Evolutionary conservation across 2,113 vertebrate genomes (phyloP).

Genomic region (Pimephales promelas): DNA sequence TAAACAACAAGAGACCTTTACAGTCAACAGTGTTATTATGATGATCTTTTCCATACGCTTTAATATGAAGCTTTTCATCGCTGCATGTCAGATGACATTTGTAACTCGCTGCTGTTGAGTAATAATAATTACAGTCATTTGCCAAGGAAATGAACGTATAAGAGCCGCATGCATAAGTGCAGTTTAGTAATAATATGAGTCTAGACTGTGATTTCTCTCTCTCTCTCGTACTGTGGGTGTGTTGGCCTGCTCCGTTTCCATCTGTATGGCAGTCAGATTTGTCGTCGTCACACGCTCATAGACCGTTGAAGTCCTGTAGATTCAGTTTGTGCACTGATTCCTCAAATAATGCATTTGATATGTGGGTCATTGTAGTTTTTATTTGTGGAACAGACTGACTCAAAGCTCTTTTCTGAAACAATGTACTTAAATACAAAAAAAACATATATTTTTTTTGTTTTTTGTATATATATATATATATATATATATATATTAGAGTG

Average conservation of each 20-base stretch:
- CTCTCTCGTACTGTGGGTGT: not conserved
- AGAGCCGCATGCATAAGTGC: not conserved
- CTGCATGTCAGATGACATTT: not conserved
- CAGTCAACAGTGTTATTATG: not conserved
- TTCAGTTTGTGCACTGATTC: not conserved
- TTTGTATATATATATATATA: too few species aligned
- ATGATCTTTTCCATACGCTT: not conserved
- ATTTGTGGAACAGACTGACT: not conserved
- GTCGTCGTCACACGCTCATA: not conserved
- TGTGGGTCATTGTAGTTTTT: not conserved
- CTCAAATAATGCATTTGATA: not conserved
- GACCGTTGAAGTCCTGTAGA: not conserved
- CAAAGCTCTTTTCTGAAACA: not conserved
- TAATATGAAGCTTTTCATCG: not conserved
- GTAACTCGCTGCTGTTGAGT: not conserved
- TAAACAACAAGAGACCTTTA: not conserved
- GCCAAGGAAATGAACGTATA: not conserved
- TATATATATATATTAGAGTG: not conserved
- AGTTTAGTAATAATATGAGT: constrained; percentile 12
- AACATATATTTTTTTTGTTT: too few species aligned
- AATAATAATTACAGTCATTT: constrained; percentile 12
- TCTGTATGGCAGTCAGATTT: not conserved
- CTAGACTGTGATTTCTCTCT: not conserved
- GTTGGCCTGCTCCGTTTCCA: not conserved
- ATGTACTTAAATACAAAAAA: not conserved